phyloP scores from a whole-genome alignment of 2,797 vertebrate genomes.

The Gouania willdenowi region DNA sequence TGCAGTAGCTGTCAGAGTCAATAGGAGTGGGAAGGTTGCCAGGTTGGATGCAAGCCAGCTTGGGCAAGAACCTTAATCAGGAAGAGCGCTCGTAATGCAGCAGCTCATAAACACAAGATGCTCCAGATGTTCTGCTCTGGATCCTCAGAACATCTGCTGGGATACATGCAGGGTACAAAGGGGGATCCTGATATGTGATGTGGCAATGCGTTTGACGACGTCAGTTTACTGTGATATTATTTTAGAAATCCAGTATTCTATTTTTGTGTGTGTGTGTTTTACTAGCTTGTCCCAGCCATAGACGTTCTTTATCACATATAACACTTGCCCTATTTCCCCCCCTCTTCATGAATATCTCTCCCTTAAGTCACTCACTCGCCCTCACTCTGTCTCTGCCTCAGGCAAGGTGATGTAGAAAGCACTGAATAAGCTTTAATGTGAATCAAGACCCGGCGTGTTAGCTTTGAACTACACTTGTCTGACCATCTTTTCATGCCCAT shows the following conservation, averaged over 20 bases:
- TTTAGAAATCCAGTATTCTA: no score
- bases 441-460: conserved; percentile 30
- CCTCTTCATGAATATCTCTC: conserved; percentile 31
- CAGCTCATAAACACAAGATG: neutral
- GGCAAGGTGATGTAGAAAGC: conserved; percentile 38
- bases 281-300: no score
- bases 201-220: no score
- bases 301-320: no score
- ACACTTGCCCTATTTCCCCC: conserved; percentile 30
- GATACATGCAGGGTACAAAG: no score
- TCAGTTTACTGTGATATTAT: no score
- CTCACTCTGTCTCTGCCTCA: conserved; percentile 18
- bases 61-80: conserved; percentile 20
- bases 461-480: conserved; percentile 41
- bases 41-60: conserved; percentile 28
- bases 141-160: neutral
- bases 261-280: no score
- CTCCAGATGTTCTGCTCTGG: neutral
- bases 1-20: conserved; percentile 21
- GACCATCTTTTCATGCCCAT: conserved; percentile 41
- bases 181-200: no score
- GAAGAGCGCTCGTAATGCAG: neutral
- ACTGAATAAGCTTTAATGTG: conserved; percentile 44
- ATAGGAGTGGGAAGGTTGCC: conserved; percentile 19
- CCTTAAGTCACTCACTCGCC: conserved; percentile 1